Conservation (phyloP, 2,113 vertebrate species). For the Bubo bubo region DNA sequence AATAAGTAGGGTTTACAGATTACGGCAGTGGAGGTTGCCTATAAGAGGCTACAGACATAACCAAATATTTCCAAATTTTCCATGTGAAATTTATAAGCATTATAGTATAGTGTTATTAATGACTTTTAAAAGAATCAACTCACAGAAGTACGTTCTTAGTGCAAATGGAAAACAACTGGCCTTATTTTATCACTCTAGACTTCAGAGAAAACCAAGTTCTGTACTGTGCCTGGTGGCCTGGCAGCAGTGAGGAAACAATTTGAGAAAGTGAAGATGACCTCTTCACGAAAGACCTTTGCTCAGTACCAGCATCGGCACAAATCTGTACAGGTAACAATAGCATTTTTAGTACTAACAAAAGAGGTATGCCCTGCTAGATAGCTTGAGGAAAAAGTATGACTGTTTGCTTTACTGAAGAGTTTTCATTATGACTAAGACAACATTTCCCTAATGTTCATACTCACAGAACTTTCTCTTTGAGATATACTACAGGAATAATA, state of each 20-base stretch:
- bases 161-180: background rate
- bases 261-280: slow-evolving; percentile 80
- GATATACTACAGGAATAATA: background rate
- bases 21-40: background rate
- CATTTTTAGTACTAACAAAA: background rate
- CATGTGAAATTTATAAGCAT: background rate
- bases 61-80: background rate
- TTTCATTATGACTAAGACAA: background rate
- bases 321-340: slow-evolving; percentile 83
- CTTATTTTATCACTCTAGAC: slow-evolving; percentile 74
- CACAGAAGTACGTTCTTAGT: background rate
- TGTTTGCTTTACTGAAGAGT: background rate
- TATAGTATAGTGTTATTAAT: background rate
- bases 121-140: background rate
- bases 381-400: background rate
- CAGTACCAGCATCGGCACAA: slow-evolving; percentile 82
- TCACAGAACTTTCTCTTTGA: background rate
- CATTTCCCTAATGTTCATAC: background rate
- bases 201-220: slow-evolving; percentile 85
- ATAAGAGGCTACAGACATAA: background rate
- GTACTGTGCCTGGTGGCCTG: slow-evolving; percentile 87
- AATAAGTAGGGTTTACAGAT: background rate
- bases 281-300: slow-evolving; percentile 79
- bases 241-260: slow-evolving; percentile 91
- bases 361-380: background rate